Percentiles rank a stretch among this genome's conserved stretches.
Evolutionary conservation across 2,888 invertebrate genomes (phyloP).

Genomic region (Oxytorus armatus): DNA sequence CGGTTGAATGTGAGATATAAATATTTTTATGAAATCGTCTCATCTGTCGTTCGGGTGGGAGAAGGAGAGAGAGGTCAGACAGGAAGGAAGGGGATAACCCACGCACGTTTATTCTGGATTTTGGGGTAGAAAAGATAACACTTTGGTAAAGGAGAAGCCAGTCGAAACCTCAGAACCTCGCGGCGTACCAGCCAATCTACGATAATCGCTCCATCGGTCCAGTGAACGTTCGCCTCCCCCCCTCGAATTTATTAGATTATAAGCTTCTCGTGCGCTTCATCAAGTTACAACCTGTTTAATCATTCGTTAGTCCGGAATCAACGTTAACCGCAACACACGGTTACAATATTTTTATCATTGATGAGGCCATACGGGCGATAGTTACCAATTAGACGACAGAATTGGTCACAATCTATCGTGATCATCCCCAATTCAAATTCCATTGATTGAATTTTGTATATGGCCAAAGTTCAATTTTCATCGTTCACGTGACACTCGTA

Average conservation of each 20-base stretch:
- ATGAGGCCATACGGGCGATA: no score
- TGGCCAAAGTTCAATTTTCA: no score
- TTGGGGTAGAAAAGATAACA: conserved; percentile 82
- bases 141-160: conserved; percentile 78
- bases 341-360: no score
- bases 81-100: conserved; percentile 82
- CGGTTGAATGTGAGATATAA: conserved; percentile 82
- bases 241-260: neutral
- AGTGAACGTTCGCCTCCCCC: neutral
- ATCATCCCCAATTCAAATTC: no score
- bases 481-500: no score
- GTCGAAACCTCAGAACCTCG: conserved; percentile 80
- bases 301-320: no score
- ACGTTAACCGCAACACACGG: no score
- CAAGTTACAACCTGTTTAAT: no score
- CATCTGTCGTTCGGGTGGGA: conserved; percentile 68
- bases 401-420: no score
- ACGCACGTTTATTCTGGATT: conserved; percentile 80
- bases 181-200: conserved; percentile 67
- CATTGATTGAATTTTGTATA: no score
- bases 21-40: conserved; percentile 84
- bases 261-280: conserved; percentile 1
- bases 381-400: no score
- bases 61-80: conserved; percentile 80
- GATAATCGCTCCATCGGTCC: neutral